These are phyloP conservation scores for Drosophila rubida DNA, from an alignment of 2,888 invertebrate genomes.

Conservation along the genomic window DNA sequence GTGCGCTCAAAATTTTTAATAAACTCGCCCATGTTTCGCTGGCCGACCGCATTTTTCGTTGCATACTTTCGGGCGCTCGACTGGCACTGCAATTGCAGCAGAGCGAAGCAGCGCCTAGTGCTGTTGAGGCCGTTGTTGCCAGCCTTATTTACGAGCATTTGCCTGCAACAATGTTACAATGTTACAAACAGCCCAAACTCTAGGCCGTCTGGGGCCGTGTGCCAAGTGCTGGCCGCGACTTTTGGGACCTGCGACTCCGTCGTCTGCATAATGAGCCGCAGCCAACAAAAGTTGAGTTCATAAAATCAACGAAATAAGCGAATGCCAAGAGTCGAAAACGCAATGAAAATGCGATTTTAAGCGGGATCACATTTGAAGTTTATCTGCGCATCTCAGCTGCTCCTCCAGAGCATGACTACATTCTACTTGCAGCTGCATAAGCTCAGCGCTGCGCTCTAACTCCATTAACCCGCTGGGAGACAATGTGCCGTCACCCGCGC, in stretches of 20 bases:
- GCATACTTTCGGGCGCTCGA: slow-evolving; percentile 52
- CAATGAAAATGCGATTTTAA: slow-evolving; percentile 51
- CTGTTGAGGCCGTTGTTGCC: slow-evolving; percentile 17
- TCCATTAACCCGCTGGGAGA: slow-evolving; percentile 30
- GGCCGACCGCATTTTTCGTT: slow-evolving; percentile 49
- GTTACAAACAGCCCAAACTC: slow-evolving; percentile 59
- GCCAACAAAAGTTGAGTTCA: slow-evolving; percentile 64
- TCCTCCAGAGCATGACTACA: slow-evolving; percentile 8
- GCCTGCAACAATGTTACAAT: slow-evolving; percentile 61
- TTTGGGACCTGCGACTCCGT: slow-evolving; percentile 8
- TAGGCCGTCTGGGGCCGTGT: slow-evolving; percentile 53
- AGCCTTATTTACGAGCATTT: slow-evolving; percentile 67
- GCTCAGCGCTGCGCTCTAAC: slow-evolving; percentile 20
- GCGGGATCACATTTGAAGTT: slow-evolving; percentile 47
- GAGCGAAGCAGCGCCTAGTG: slow-evolving; percentile 14
- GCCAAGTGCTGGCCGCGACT: slow-evolving; percentile 62
- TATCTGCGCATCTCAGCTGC: slow-evolving; percentile 23
- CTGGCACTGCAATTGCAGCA: slow-evolving; percentile 42
- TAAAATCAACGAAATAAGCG: slow-evolving; percentile 50
- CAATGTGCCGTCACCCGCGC: slow-evolving; percentile 36
- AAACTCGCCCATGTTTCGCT: slow-evolving; percentile 64
- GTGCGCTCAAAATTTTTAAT: slow-evolving; percentile 69
- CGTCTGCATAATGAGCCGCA: slow-evolving; percentile 69
- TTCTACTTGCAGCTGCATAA: slow-evolving; percentile 27
- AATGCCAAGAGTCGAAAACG: slow-evolving; percentile 58